Conservation (phyloP, 2,113 vertebrate genomes). For the Barbus barbus region DNA sequence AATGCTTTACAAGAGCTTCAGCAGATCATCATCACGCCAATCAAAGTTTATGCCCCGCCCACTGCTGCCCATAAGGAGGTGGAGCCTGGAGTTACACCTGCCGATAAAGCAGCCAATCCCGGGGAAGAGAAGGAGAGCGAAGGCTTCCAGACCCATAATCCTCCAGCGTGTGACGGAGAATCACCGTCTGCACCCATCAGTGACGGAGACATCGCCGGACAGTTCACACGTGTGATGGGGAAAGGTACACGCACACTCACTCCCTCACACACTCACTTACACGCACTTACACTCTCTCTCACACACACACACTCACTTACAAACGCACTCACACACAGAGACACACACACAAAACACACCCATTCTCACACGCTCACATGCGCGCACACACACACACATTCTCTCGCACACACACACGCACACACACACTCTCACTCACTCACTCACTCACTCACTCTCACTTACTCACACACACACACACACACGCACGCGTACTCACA, state of each 20-base stretch:
- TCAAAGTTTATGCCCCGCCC: constrained; percentile 82
- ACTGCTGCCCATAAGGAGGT: constrained; percentile 69
- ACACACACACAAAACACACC: too few relatives aligned
- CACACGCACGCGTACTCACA: too few relatives aligned
- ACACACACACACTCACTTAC: too few relatives aligned
- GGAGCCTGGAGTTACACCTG: constrained; percentile 60
- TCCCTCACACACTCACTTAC: too few relatives aligned
- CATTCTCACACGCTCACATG: too few relatives aligned
- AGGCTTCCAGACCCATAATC: constrained; percentile 80
- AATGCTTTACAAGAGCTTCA: constrained; percentile 91
- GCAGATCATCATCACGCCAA: constrained; percentile 90
- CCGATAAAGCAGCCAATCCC: constrained; percentile 73
- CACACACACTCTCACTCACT: too few relatives aligned
- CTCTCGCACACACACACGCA: too few relatives aligned
- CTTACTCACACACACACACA: too few relatives aligned
- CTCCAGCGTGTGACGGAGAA: constrained; percentile 83
- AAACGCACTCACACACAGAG: too few relatives aligned
- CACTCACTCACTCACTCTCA: too few relatives aligned
- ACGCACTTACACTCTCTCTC: too few relatives aligned
- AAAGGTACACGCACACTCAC: constrained; percentile 77
- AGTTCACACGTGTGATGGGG: constrained; percentile 94
- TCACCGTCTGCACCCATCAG: constrained; percentile 82
- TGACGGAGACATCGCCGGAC: constrained; percentile 90
- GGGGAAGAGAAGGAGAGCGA: constrained; percentile 81
- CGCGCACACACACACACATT: too few relatives aligned